Evolutionary conservation across 2,113 vertebrate species (phyloP), one percentile per base, ranked within the genome.

Genomic region (Pelvicachromis taeniatus): DNA sequence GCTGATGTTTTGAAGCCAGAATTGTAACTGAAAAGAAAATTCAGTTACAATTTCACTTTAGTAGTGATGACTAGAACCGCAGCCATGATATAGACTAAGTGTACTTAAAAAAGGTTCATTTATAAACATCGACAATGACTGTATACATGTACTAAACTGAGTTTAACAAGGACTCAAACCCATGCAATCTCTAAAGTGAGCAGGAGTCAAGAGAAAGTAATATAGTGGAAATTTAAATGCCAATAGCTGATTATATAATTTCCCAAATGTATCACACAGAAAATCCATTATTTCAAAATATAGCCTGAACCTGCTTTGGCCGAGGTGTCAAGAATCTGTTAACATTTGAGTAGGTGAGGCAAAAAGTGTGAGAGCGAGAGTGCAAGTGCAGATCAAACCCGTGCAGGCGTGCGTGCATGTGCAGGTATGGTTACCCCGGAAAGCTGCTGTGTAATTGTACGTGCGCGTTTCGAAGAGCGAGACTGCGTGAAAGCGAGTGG

Each of bases 401-500:
- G 4, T 42, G 19, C 77, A 50, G 73, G 58, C 21, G 19, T 56
- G 4, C 48, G n/a, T 53, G 23, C 40, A 7, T n/a, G 8, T 42
- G 9, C 68, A 78, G 42, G 81, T 78, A 58, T 2, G 26, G 54
- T 35, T 48, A 48, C 29, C 61, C 10, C 75, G 54, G 52, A 77
- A 73, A 75, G 38, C 23, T 58, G 50, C 11, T 38, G 54, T 52
- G 63, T 65, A 35, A n/a, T 33, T 55, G 21, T 50, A n/a, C 45
- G 82, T 61, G 82, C 78, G 54, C 80, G 16, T 50, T 29, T 75
- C 8, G 52, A 19, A 80, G 68, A 61, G 68, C 4, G 14, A 68
- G 82, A 88, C 26, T 59, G 77, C 40, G 17, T 78, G 14, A 83
- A 87, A 89, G 70, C 35, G 90, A 90, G 92, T 94, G 92, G 92